These are phyloP conservation scores for Isotomurus palustris DNA, from an alignment of 2,888 invertebrate genomes.

Conservation along the genomic window DNA sequence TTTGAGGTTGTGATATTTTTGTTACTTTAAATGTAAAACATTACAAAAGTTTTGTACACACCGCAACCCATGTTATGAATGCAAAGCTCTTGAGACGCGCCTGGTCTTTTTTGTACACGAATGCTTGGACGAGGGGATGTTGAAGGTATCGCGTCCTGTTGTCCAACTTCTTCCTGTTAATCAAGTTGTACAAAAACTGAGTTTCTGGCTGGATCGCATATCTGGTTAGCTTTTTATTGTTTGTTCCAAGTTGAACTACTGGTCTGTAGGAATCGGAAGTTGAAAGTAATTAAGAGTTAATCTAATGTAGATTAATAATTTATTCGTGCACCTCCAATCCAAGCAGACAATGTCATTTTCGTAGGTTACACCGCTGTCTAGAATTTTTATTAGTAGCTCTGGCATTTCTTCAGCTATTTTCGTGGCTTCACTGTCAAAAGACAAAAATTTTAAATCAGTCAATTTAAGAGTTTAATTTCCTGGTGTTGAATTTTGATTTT, in stretches of 20 bases:
- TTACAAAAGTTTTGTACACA: no score
- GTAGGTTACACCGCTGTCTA: conserved; percentile 20
- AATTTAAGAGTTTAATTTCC: no score
- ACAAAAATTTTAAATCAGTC: no score
- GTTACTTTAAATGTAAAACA: not conserved
- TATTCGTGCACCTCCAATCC: conserved; percentile 27
- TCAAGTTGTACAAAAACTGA: conserved; percentile 28
- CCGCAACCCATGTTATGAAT: no score
- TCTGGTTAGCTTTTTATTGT: not conserved
- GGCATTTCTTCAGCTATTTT: conserved; percentile 26
- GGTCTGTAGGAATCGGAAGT: no score
- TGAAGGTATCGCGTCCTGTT: conserved; percentile 13
- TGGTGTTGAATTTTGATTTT: no score
- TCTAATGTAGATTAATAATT: no score
- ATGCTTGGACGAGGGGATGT: conserved; percentile 31
- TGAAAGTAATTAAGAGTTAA: no score
- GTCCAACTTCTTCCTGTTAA: conserved; percentile 10
- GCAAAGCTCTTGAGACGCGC: no score
- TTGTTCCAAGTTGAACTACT: not conserved
- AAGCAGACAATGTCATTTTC: conserved; percentile 11
- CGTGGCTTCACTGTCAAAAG: no score
- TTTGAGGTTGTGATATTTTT: no score
- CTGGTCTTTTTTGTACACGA: conserved; percentile 16
- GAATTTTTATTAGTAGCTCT: conserved; percentile 14
- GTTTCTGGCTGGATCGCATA: conserved; percentile 21